Base-by-base conservation (phyloP, 1,140 invertebrate species). In the Drosophila sproati region DNA sequence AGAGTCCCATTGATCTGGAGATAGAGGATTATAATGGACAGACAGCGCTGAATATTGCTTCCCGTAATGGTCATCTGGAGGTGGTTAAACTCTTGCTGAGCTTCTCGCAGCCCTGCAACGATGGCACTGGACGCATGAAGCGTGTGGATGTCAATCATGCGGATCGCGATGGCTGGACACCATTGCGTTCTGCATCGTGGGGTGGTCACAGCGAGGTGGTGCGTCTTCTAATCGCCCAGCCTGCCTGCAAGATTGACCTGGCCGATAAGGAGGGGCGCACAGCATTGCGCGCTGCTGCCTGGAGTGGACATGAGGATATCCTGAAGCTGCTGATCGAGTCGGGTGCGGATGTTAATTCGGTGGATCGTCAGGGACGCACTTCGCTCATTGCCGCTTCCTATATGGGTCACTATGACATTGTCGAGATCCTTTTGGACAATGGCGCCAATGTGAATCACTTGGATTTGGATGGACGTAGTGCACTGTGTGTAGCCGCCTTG, bases 331-430 rank as follows among this genome's bases (percentile, higher is more conserved):
- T 99, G 10, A 92, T 94, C 28, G 93, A 94, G 7, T 94, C 94
- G 28, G 95, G 95, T 2, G 96, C 96, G 0, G 94, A 95, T 82
- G 96, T 97, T 0, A 97, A 98, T 87, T 94, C 95, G n/a, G 96
- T 96, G 2, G 97, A 98, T 92, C 95, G 95, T 47, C 97, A 98
- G 91, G 96, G 97, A 28, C 94, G 98, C 73, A 98, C 98, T 2
- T 97, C 98, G 0, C 93, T 98, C n/a, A 96, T 98, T 78, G 97
- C 96, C 0, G 96, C 96, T 32, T 96, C 96, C 0, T 97, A 97
- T 87, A 97, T 97, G 97, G 98, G 95, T 35, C 98, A 99, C 93
- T 97, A 97, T 48, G 97, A 98, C 77, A 98, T 98, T 67, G 98
- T 98, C 1, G 94, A 96, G 68, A 95, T 96, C 80, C 93, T 99